Percentiles rank a stretch among this genome's conserved stretches.
Conservation (phyloP, 2,888 invertebrate genomes). For the Cephus runcator region DNA sequence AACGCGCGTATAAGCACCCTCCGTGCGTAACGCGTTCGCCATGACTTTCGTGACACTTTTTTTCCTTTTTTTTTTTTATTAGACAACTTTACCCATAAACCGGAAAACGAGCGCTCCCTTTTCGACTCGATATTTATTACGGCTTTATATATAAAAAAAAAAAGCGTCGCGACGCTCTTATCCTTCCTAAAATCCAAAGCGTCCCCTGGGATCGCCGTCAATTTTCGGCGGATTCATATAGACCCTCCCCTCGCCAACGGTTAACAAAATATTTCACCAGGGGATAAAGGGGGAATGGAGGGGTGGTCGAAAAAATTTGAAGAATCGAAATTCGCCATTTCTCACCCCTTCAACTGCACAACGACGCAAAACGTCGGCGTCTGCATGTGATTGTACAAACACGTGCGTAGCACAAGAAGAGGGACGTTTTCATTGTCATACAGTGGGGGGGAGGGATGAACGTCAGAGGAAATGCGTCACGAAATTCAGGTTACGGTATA, state of each 20-base stretch:
- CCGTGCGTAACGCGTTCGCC: background rate
- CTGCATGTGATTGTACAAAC: no score
- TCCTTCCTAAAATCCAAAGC: background rate
- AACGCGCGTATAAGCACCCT: background rate
- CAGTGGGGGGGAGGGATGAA: background rate
- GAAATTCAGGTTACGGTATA: background rate
- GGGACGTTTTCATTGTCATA: background rate
- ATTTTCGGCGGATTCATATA: background rate
- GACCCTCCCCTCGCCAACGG: no score
- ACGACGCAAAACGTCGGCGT: no score
- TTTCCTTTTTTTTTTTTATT: conserved; percentile 29
- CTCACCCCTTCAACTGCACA: no score
- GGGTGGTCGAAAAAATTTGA: no score
- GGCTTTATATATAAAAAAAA: conserved; percentile 27
- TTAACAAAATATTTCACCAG: no score
- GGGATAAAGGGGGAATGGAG: no score
- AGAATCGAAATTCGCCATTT: no score
- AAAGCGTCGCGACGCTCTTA: conserved; percentile 6
- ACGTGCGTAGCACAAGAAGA: background rate
- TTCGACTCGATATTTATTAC: conserved; percentile 42
- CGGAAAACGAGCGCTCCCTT: conserved; percentile 30
- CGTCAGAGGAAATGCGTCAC: background rate
- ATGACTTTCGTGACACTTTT: background rate
- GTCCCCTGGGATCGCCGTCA: background rate
- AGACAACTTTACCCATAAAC: conserved; percentile 43